Evolutionary conservation across 2,113 vertebrate genomes (phyloP).

Genomic region (Platysteira castanea): DNA sequence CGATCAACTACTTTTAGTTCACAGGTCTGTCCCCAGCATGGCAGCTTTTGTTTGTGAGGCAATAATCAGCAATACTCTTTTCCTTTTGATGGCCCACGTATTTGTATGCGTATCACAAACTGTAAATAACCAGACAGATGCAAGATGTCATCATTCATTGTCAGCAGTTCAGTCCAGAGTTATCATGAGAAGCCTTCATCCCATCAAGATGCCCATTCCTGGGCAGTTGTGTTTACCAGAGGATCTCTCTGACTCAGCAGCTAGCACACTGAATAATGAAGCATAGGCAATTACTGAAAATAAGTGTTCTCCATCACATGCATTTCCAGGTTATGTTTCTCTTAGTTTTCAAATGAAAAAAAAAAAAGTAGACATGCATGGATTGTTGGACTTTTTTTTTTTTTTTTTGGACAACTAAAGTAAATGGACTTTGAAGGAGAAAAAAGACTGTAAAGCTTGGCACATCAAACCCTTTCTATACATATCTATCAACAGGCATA

Average conservation of each 20-base stretch:
- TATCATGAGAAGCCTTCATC: neutral
- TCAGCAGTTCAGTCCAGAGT: neutral
- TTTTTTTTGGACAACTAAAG: slow-evolving; percentile 49
- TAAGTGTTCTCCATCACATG: neutral
- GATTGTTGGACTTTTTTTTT: slow-evolving; percentile 34
- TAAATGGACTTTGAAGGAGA: slow-evolving; percentile 43
- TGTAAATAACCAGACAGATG: neutral
- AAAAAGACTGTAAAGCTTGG: slow-evolving; percentile 16
- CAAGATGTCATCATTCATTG: rapidly evolving
- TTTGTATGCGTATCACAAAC: neutral
- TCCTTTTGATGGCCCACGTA: neutral
- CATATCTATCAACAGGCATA: slow-evolving; percentile 50
- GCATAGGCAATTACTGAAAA: neutral
- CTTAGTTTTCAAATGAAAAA: neutral
- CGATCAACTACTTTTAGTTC: neutral
- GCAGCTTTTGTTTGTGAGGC: neutral
- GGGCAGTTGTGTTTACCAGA: neutral
- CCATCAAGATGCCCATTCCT: neutral
- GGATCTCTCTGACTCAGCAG: neutral
- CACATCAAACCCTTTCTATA: slow-evolving; percentile 1
- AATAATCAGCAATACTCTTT: neutral
- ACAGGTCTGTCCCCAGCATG: neutral
- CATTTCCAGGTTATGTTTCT: neutral
- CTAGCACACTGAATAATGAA: neutral
- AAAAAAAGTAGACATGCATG: neutral